Base-by-base conservation (phyloP, 1,140 invertebrate genomes). In the Aphelenchoides besseyi region DNA sequence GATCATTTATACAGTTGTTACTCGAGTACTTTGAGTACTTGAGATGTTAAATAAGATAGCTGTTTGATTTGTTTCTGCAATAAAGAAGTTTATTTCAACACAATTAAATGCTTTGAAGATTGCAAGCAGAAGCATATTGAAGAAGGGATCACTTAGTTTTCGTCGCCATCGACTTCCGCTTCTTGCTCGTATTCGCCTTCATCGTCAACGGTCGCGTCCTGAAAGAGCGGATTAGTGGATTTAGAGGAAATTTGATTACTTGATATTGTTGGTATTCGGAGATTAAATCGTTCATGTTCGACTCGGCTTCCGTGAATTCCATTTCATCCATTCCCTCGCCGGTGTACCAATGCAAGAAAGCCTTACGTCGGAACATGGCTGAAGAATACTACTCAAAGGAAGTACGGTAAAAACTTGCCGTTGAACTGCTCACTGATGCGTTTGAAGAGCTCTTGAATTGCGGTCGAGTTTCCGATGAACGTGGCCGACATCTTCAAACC, bases 261-360 rank as follows among this genome's bases (percentile, higher is more conserved):
- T 79, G 77, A 86, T 94, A 95, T 85, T 94, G 92, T 84, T 94
- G 92, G 85, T 94, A 94, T 61, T 94, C 92, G 72, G 92, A 91
- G 87, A 94, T 92, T 81, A 92, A 84, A 79, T 92, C 91, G 78
- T 91, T 91, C 90, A 91, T 90, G 86, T 91, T 91, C 59, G 88
- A 89, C 82, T 90, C 89, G 30, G 90, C 90, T 86, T 90, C 89
- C 55, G 89, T 89, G 84, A 89, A 90, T 83, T 90, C 88, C 88
- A 88, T 88, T 77, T 88, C 88, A 74, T 88, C 87, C 88, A 89
- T 89, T n/a, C 87, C 87, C 74, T 88, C 86, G n/a, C 86, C 86
- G n/a, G 85, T 90, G 89, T 91, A 90, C 92, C 92, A 95, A 88
- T 95, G 92, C 69, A 95, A 88, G 89, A 95, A 95, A 85, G 92